phyloP scores from a whole-genome alignment of 1,140 invertebrate genomes.

The Drosophila simulans region DNA sequence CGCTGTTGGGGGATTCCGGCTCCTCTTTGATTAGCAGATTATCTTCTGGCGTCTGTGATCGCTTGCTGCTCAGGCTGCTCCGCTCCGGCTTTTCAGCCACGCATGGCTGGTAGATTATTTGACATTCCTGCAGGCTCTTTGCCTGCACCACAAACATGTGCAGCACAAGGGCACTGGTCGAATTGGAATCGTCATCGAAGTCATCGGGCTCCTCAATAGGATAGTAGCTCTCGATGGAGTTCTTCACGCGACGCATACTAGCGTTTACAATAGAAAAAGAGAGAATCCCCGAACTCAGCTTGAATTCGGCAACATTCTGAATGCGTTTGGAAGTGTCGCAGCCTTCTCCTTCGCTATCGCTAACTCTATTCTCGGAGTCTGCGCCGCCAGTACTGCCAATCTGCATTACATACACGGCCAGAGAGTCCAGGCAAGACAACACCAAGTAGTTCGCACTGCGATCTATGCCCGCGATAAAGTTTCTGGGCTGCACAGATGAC shows the following conservation, averaged over 20 bases:
- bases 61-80: conserved; percentile 59
- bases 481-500: conserved; percentile 77
- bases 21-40: conserved; percentile 55
- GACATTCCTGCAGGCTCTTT: conserved; percentile 94
- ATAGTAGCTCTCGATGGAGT: conserved; percentile 84
- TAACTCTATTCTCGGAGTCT: conserved; percentile 4
- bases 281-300: conserved; percentile 92
- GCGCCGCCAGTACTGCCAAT: conserved; percentile 85
- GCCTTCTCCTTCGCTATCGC: conserved; percentile 51
- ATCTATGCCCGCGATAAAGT: conserved; percentile 92
- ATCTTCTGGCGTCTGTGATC: conserved; percentile 55
- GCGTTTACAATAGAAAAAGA: conserved; percentile 94
- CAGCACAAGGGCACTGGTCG: conserved; percentile 86
- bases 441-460: conserved; percentile 92
- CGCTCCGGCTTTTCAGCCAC: conserved; percentile 61
- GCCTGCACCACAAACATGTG: conserved; percentile 94
- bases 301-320: conserved; percentile 92
- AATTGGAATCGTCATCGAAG: conserved; percentile 82
- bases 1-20: conserved; percentile 47
- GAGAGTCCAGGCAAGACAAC: conserved; percentile 92
- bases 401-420: conserved; percentile 91
- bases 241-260: conserved; percentile 85
- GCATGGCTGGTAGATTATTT: conserved; percentile 90
- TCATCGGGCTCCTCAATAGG: conserved; percentile 84
- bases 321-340: conserved; percentile 58